These are phyloP conservation scores for Carduelis carduelis DNA, from an alignment of 2,797 vertebrate species.

Conservation along the genomic window DNA sequence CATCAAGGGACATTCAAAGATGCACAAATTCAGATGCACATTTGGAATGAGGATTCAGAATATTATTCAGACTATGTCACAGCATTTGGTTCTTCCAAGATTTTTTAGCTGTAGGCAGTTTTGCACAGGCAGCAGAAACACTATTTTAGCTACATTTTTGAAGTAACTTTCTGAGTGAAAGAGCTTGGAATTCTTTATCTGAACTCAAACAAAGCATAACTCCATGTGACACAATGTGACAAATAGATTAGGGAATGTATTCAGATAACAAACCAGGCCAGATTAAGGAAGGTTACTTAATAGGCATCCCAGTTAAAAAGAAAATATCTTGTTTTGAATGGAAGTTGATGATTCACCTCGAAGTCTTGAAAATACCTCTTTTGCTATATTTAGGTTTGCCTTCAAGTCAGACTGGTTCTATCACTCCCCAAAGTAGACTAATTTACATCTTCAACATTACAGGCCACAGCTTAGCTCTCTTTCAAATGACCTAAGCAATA, in stretches of 20 bases:
- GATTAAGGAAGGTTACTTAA: conserved; percentile 32
- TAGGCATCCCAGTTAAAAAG: background rate
- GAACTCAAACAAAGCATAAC: background rate
- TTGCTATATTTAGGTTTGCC: conserved; percentile 41
- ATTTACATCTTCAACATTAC: conserved; percentile 5
- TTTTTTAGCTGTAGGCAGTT: background rate
- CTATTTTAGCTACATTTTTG: background rate
- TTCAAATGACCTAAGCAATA: background rate
- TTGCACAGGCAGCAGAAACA: background rate
- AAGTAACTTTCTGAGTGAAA: background rate
- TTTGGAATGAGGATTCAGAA: background rate
- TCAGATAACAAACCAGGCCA: background rate
- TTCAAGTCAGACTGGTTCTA: conserved; percentile 19
- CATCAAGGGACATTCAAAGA: background rate
- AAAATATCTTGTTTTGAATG: conserved; percentile 9
- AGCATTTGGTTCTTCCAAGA: background rate
- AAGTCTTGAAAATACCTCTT: background rate
- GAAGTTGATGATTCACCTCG: conserved; percentile 48
- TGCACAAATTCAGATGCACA: background rate
- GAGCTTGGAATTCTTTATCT: background rate
- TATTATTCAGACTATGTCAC: background rate
- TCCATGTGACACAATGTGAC: background rate
- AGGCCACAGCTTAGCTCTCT: background rate
- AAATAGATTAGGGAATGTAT: background rate
- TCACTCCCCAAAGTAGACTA: background rate